phyloP scores from a whole-genome alignment of 1,140 invertebrate genomes.

The Drosophila melanica region DNA sequence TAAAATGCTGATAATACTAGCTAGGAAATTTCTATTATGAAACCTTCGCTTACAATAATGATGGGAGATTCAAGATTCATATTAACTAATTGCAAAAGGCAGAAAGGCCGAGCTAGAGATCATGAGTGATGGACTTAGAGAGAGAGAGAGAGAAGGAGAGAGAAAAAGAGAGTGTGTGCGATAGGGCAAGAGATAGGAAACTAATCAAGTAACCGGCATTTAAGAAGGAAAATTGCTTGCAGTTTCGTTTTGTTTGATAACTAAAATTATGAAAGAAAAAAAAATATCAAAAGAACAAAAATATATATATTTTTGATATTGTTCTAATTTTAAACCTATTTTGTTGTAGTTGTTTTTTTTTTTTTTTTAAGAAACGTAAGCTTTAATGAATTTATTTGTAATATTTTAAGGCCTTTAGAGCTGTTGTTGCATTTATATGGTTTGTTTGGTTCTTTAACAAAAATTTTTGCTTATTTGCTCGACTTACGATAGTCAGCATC shows the following conservation, averaged over 20 bases:
- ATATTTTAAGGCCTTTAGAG: constrained; percentile 55
- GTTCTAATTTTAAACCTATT: constrained; percentile 30
- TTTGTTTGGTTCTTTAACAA: constrained; percentile 60
- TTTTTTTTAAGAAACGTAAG: constrained; percentile 50
- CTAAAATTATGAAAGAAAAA: constrained; percentile 22
- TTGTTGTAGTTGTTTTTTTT: constrained; percentile 20
- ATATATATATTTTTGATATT: constrained; percentile 57
- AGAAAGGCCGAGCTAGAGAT: constrained; percentile 34
- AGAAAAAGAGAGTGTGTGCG: constrained; percentile 17
- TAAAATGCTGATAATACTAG: constrained; percentile 38
- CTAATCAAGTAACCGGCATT: constrained; percentile 29
- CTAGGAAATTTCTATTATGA: constrained; percentile 4
- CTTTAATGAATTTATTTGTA: constrained; percentile 40
- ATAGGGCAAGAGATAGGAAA: constrained; percentile 29
- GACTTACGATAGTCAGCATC: constrained; percentile 89
- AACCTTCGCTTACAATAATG: constrained; percentile 5
- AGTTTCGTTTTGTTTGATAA: constrained; percentile 42
- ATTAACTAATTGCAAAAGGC: background rate
- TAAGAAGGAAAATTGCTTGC: constrained; percentile 38
- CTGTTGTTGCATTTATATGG: constrained; percentile 50
- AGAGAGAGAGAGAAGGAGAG: constrained; percentile 41
- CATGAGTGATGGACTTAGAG: constrained; percentile 56
- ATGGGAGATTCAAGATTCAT: background rate
- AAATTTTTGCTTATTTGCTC: constrained; percentile 84
- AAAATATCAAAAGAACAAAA: constrained; percentile 31